Conservation (phyloP, 2,113 vertebrate species). For the Gymnocephalus cernua region DNA sequence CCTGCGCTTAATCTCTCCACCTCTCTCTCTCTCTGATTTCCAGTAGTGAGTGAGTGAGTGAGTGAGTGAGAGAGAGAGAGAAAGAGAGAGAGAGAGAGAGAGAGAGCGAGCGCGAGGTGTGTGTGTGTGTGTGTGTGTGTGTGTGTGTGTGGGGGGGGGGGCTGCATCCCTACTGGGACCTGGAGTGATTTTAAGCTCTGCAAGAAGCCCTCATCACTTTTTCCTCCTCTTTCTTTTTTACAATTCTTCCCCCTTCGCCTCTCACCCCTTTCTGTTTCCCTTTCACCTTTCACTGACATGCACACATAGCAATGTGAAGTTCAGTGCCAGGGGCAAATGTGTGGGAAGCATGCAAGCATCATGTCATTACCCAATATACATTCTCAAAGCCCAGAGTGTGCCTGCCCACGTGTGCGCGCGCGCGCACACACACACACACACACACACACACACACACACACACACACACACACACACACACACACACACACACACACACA, state of each 20-base stretch:
- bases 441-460: conserved; percentile 1
- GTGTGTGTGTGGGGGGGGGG: conserved; percentile 65
- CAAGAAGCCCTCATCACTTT: conserved; percentile 40
- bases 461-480: conserved; percentile 5
- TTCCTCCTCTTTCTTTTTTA: background rate
- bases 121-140: too few species aligned
- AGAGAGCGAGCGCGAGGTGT: conserved; percentile 13
- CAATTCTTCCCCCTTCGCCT: background rate
- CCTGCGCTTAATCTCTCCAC: conserved; percentile 55
- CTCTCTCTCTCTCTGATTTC: conserved; percentile 24
- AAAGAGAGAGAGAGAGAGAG: background rate
- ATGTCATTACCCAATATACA: conserved; percentile 50
- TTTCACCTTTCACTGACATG: conserved; percentile 39
- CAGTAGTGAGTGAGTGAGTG: conserved; percentile 15
- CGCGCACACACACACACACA: conserved; percentile 27
- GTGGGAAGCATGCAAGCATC: conserved; percentile 71
- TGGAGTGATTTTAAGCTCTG: conserved; percentile 61
- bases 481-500: conserved; percentile 24
- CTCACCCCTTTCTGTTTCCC: conserved; percentile 22
- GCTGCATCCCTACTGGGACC: conserved; percentile 59
- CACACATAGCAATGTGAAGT: conserved; percentile 48
- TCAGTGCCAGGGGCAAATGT: conserved; percentile 68
- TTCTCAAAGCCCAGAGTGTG: conserved; percentile 19
- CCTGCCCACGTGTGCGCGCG: too few species aligned
- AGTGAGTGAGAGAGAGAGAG: background rate